Percentiles rank a stretch among this genome's conserved stretches.
These are phyloP conservation scores for Gibbula magus DNA, from an alignment of 2,888 invertebrate genomes.

Conservation along the genomic window DNA sequence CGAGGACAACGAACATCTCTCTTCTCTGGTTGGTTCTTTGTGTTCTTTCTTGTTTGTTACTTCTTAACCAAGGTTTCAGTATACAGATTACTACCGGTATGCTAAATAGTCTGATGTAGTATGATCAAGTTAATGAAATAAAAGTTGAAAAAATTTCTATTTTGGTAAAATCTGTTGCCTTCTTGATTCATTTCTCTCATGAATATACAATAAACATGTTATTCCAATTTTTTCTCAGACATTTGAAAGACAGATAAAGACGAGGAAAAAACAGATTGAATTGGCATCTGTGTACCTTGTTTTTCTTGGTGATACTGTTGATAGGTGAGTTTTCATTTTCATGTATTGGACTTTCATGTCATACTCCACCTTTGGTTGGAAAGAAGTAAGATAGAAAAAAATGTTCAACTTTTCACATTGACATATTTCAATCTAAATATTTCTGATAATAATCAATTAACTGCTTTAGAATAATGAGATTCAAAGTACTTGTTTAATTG, in stretches of 20 bases:
- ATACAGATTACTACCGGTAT: no score
- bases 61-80: not conserved
- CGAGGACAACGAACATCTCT: constrained; percentile 44
- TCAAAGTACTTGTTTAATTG: not conserved
- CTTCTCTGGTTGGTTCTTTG: constrained; percentile 42
- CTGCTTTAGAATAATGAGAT: not conserved
- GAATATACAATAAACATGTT: not conserved
- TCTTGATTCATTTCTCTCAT: not conserved
- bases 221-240: not conserved
- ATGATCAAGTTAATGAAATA: no score
- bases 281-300: constrained; percentile 65
- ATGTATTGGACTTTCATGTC: no score
- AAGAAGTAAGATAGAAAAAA: no score
- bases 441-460: not conserved
- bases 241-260: constrained; percentile 1
- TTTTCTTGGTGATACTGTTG: constrained; percentile 63
- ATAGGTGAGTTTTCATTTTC: constrained; percentile 49
- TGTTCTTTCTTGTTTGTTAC: not conserved
- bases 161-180: no score
- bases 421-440: not conserved
- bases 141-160: no score
- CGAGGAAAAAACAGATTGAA: constrained; percentile 52
- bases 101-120: no score
- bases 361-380: no score
- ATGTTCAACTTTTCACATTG: not conserved